Base-by-base conservation (phyloP, 1,140 invertebrate genomes). In the Drosophila oshimai region DNA sequence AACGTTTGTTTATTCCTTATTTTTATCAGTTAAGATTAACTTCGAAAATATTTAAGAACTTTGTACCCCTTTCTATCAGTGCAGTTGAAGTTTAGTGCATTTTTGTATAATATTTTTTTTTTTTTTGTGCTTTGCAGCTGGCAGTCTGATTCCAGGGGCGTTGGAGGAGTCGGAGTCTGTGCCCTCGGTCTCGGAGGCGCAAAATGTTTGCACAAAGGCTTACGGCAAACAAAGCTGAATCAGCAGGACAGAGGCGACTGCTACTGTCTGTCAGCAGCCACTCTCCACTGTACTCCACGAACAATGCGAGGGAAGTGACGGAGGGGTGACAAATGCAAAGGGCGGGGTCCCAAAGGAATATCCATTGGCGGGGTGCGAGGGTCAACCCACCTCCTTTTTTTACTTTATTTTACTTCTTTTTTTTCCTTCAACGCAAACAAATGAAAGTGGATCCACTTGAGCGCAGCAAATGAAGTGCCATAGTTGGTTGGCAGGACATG, bases 371-470 rank as follows among this genome's bases (percentile, higher is more conserved):
- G 51, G 29, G 42, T 26, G 28, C 33, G 13, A 61, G 15, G 37
- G 26, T 24, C 37, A 29, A 13, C 41, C 41, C 41, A 9, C 15
- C 60, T 22, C 46, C 34, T 20, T 44, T 39, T 39, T 55, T 36
- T 58, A 12, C 1, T 4, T 7, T 18, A 34, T 55, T 71, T 45
- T 69, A 24, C 22, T 37, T 73, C 26, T 51, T 46, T 34, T 74
- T 47, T 78, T 62, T 53, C 73, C 53, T 39, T 17, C 37, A 71
- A 33, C 47, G 78, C 84, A 89, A 89, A 89, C 84, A 89, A 89
- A 89, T 89, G 84, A 89, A 89, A 89, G 84, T 89, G 84, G 84
- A 89, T 89, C 84, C 84, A 89, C 84, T 89, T 89, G 84, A 89
- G 79, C 75, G 84, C 78, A 74, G 84, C 75, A 89, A 89, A 89